Conservation (phyloP, 2,113 vertebrate species). For the Hyla sarda region DNA sequence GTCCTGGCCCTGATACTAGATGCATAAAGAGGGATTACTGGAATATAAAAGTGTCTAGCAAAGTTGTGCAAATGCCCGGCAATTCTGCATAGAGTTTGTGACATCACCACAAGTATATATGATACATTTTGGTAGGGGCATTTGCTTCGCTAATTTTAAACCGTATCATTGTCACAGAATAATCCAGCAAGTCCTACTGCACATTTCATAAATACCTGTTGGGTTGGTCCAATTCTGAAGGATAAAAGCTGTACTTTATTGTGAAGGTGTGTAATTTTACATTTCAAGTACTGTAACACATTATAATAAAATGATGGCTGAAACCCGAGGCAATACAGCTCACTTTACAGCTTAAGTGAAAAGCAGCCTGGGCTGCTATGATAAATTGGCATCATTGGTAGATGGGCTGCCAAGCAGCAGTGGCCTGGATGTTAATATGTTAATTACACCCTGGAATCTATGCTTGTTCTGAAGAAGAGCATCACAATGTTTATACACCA, state of each 20-base stretch:
- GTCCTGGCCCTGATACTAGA: too few species aligned
- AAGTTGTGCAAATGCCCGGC: neutral
- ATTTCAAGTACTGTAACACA: neutral
- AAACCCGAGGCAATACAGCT: neutral
- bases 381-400: conserved; percentile 12
- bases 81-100: neutral
- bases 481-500: neutral
- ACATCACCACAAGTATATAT: too few species aligned
- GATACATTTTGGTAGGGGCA: too few species aligned
- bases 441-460: neutral
- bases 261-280: neutral
- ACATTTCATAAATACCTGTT: too few species aligned
- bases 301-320: neutral
- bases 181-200: too few species aligned
- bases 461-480: neutral
- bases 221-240: too few species aligned
- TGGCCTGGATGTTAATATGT: conserved; percentile 14
- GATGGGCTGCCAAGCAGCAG: conserved; percentile 9
- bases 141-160: too few species aligned
- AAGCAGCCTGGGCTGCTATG: neutral
- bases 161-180: too few species aligned
- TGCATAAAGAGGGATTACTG: neutral
- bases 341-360: neutral
- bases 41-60: neutral
- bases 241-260: neutral